Evolutionary conservation across 1,140 invertebrate species (phyloP), one percentile per base, ranked within the genome.

Genomic region (Micrasema minimum): DNA sequence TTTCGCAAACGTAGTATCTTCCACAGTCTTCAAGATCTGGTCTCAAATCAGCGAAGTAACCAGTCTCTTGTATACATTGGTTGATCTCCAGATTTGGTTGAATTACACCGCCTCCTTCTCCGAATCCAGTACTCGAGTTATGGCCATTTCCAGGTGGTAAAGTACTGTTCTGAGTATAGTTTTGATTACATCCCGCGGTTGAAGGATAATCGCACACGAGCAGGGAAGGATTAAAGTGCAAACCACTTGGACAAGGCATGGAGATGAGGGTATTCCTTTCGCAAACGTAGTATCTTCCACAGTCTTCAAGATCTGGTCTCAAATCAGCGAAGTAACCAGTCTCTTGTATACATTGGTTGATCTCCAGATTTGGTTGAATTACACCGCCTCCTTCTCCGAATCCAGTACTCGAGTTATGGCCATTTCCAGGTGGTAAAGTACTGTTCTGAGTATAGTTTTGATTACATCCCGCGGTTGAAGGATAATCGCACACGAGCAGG

Each of bases 261-360:
- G 81, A 76, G 11, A 85, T 78, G 1, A 86, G 80, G 12, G 72
- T 57, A 0, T 84, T 85, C 7, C 77, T 79, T 1, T 82, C 79
- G 72, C 90, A 91, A 12, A 84, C 82, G 76, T 87, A 90, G 73
- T 87, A 91, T 53, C 79, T 85, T 2, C 78, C 76, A 73, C 89
- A 90, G 66, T 87, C 81, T 2, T 77, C 66, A 0, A 83, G 80
- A 72, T 89, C 81, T 2, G 80, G 73, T 38, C 87, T 76, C 12
- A 74, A 26, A 37, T 74, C 72, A 31, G 57, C 72, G 11, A 20
- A 48, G 3, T 5, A 12, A 22, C 48, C 64, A 51, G 51, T 74
- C 0, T 62, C 7, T 2, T 43, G 11, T 23, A 37, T 38, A n/a
- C 66, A 62, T 35, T 35, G 14, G 1, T 5, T 20, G 1, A 12